Evolutionary conservation across 2,113 vertebrate genomes (phyloP).

Genomic region (Charina bottae): DNA sequence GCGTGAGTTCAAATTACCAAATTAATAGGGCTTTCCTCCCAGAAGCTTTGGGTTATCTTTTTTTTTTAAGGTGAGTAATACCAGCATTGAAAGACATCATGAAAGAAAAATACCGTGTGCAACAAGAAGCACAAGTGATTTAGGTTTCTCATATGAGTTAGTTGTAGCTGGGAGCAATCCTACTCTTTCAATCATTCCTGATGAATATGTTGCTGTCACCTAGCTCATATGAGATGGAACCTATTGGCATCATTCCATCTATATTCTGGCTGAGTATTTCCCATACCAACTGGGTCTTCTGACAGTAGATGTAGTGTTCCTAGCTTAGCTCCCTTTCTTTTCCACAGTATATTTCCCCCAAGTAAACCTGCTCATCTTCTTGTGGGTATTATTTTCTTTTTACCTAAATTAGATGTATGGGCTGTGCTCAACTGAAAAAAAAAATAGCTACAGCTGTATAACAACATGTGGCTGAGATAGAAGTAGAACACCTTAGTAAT

Average conservation of each 20-base stretch:
- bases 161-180: neutral
- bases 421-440: constrained; percentile 3
- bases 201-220: neutral
- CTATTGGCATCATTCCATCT: neutral
- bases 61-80: neutral
- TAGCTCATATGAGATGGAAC: neutral
- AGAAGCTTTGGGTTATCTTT: neutral
- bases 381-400: neutral
- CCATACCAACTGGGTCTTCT: neutral
- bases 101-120: neutral
- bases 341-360: neutral
- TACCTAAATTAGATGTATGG: neutral
- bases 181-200: neutral
- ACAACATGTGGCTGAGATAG: constrained; percentile 2
- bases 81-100: neutral
- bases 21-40: neutral
- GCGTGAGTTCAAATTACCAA: neutral
- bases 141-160: neutral
- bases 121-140: neutral
- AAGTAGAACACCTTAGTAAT: constrained; percentile 1
- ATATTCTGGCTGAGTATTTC: neutral
- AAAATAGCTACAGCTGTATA: neutral
- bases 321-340: neutral
- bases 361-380: neutral
- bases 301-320: neutral